Evolutionary conservation across 2,797 vertebrate genomes (phyloP), one percentile per base, ranked within the genome.

Genomic region (Dromococcyx pavoninus): DNA sequence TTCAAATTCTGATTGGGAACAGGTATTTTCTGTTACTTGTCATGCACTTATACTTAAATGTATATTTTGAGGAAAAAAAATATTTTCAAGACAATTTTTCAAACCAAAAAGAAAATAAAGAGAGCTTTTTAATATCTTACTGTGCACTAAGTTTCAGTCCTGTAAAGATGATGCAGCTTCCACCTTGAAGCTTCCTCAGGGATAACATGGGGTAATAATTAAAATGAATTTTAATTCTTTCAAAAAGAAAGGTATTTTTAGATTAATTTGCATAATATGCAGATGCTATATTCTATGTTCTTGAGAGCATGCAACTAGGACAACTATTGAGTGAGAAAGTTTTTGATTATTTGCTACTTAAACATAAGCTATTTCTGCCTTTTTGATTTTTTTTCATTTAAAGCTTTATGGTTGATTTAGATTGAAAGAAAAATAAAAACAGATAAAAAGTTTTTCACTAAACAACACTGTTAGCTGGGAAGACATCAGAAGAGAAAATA

Each of bases 271-370:
- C 27, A 60, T 22, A 65, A 80, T 25, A 71, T 25, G 5, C 2
- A 60, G 69, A 28, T 21, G 1, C 0, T 53, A 1, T 71, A 33
- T 43, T 75, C 18, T 48, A 17, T 4, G 0, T 53, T 82, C 10
- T 72, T 91, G 9, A 58, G 8, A n/a, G 12, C 23, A 48, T 57
- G 41, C 50, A 32, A 41, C 17, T 4, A 57, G 11, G 3, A 77
- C 6, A 64, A 51, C 3, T 70, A 37, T 10, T 44, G 48, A 37
- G 4, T 50, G n/a, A 28, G 16, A 76, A 73, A 73, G 11, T 3
- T 61, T 83, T 77, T 11, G 12, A 51, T 32, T 61, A 17, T 69
- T 83, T 78, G 41, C 5, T 67, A 10, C 5, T 30, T 50, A 32
- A 88, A 66, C 27, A 30, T 17, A 50, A 17, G 3, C 43, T 32